Conservation (phyloP, 1,140 invertebrate species). For the Sipha flava region DNA sequence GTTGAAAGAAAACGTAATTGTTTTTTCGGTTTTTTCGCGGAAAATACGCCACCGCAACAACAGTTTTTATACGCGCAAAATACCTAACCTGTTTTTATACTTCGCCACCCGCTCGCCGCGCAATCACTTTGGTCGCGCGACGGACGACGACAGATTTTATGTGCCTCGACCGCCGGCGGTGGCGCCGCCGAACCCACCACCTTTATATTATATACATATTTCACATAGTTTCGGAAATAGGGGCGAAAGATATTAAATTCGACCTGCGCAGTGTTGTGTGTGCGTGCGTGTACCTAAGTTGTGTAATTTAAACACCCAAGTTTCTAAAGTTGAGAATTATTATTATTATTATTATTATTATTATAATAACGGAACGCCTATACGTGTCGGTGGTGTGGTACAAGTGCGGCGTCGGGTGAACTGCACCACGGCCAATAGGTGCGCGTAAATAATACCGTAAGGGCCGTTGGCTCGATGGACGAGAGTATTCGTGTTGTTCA, state of each 20-base stretch:
- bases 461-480: neutral
- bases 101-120: neutral
- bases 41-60: neutral
- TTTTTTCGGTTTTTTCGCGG: neutral
- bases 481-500: neutral
- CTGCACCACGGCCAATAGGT: too few species aligned
- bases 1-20: neutral
- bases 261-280: neutral
- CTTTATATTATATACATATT: neutral
- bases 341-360: neutral
- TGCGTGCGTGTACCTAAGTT: neutral
- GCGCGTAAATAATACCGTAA: neutral
- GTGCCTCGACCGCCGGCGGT: neutral
- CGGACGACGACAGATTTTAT: neutral
- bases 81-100: neutral
- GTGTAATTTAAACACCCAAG: constrained; percentile 23
- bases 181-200: neutral
- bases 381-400: neutral
- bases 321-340: constrained; percentile 19
- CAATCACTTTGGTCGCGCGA: neutral
- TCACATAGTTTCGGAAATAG: neutral
- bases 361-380: neutral
- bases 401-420: too few species aligned
- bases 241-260: neutral
- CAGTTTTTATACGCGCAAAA: neutral